Base-by-base conservation (phyloP, 2,888 invertebrate species). In the Augochlorella aurata region DNA sequence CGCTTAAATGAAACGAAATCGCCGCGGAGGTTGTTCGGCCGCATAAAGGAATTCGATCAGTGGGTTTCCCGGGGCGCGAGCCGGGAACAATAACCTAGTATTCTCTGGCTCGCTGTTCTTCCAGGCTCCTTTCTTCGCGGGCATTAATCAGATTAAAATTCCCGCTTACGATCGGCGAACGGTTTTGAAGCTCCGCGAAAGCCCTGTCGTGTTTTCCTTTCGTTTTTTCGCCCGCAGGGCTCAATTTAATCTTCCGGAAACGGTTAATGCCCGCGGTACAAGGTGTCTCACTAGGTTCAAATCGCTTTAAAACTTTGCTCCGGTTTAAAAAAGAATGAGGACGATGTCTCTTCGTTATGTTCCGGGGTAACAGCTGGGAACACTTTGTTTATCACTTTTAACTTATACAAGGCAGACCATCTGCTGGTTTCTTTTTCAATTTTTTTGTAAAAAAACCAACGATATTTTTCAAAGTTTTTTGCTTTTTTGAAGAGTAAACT, bases 121-220 rank as follows among this genome's bases (percentile, higher is more conserved):
- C 54, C 38, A 50, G n/a, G 21, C 54, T 63, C 68, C 65, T 54
- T 58, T 63, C 50, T 45, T 12, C 49, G 29, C 10, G n/a, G 21
- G 45, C 67, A 63, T 82, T 83, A 82, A 83, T 72, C 77, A 67
- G 71, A 83, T 83, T 83, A 77, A 83, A 82, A 78, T 82, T 74
- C 50, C 47, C 50, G 54, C 61, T 63, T 45, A 49, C 16, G 12
- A 74, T 74, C 68, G 54, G 21, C 21, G 61, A 74, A 54, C 18
- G 61, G 47, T 45, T 18, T 61, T n/a, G 24, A 54, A 44, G 49
- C 45, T 18, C 49, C 12, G 16, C 29, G 63, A 65, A 58, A 18
- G 24, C 44, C 54, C 8, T 0, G 24, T 10, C 44, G 66, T 47
- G 72, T 67, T 58, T 54, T n/a, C 18, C 67, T 54, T 47, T 14